Base-by-base conservation (phyloP, 1,140 invertebrate genomes). In the Sitophilus oryzae region DNA sequence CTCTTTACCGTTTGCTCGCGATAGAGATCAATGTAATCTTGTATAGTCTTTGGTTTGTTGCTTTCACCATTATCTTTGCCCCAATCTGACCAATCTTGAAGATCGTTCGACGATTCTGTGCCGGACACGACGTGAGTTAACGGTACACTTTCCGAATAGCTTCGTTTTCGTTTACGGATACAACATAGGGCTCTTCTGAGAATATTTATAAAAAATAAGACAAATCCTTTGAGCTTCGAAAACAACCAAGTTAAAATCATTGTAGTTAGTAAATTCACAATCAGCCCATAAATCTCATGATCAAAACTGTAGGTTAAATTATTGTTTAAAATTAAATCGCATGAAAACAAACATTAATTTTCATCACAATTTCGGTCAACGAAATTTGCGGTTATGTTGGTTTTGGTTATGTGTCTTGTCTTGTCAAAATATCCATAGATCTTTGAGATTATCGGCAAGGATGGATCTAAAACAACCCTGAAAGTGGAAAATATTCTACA, bases 11-110 rank as follows among this genome's bases (percentile, higher is more conserved):
- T 64, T 60, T 76, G 73, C 52, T 78, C 74, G 52, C 78, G 60
- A 50, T 79, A 80, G 40, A 74, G 70, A 23, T 79, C 75, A 41
- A 80, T 80, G 50, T 79, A 77, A 52, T 74, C 73, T 58, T 79
- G 76, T 49, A 80, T 65, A 2, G 68, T 70, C 55, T 73, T 73
- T 2, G 76, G 74, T 53, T 73, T 74, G 15, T 45, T 37, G 18
- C 46, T 42, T 21, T 37, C 53, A 8, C 55, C 51, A 14, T 48
- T 38, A 22, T 59, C 71, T 64, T 62, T 75, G 62, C 65, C 77
- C 77, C 78, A 78, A 69, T 52, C 73, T 61, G 61, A 73, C 76
- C 63, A 75, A 66, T 55, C 76, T 60, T 63, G 50, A 6, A 18
- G 14, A 2, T 61, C 60, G n/a, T 47, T 43, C n/a, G 58, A 23